A percentile compares a stretch with the other conserved stretches of the same genome.
Conservation (phyloP, 2,888 invertebrate genomes). For the Latheticus oryzae region DNA sequence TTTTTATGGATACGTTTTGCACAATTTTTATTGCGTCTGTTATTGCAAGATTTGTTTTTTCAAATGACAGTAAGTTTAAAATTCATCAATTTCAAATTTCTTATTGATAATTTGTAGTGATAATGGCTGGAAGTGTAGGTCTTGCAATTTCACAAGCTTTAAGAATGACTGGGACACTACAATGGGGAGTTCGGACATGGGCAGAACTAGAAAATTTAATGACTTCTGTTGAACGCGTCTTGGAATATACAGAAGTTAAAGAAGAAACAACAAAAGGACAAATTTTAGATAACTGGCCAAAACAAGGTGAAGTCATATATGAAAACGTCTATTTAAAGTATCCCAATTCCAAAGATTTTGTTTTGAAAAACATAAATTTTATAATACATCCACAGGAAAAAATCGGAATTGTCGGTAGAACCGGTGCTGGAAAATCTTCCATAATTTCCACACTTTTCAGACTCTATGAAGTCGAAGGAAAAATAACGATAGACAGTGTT, state of each 20-base stretch:
- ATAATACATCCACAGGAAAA: conserved; percentile 76
- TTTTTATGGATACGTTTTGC: conserved; percentile 56
- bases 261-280: conserved; percentile 56
- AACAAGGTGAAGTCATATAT: conserved; percentile 73
- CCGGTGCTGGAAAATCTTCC: conserved; percentile 86
- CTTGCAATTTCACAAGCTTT: conserved; percentile 67
- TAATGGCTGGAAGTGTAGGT: conserved; percentile 63
- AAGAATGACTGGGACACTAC: conserved; percentile 73
- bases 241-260: conserved; percentile 66
- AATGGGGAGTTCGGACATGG: conserved; percentile 79
- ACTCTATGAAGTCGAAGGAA: conserved; percentile 81
- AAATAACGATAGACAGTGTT: conserved; percentile 68
- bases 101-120: conserved; percentile 5
- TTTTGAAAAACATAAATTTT: conserved; percentile 79
- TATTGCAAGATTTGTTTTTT: conserved; percentile 50
- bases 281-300: conserved; percentile 79
- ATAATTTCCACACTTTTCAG: conserved; percentile 81
- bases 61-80: conserved; percentile 52
- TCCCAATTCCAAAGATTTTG: conserved; percentile 71
- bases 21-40: conserved; percentile 44
- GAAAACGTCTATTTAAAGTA: conserved; percentile 78
- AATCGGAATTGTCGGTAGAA: conserved; percentile 84
- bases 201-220: conserved; percentile 84
- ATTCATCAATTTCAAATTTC: too few species aligned
- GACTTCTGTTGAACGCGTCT: conserved; percentile 88